Evolutionary conservation across 2,113 vertebrate species (phyloP).

Genomic region (Apaloderma vittatum): DNA sequence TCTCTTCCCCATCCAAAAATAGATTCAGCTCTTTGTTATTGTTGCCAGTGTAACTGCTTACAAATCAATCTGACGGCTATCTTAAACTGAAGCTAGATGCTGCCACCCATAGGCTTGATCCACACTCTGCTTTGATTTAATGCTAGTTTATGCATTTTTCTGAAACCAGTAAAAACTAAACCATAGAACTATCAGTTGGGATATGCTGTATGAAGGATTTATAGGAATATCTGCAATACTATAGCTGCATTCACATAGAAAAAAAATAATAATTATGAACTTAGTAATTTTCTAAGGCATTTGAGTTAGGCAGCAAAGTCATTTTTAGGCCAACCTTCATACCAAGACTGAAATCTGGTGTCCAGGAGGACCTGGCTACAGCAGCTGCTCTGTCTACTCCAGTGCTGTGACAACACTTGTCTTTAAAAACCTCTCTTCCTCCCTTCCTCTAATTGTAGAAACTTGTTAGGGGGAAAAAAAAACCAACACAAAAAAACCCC

Average conservation of each 20-base stretch:
- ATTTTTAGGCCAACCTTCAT: background rate
- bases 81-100: background rate
- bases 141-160: background rate
- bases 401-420: background rate
- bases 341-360: background rate
- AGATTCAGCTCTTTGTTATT: background rate
- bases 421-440: background rate
- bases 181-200: background rate
- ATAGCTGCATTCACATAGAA: no score
- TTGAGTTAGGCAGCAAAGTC: background rate
- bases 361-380: background rate
- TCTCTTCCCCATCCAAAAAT: background rate
- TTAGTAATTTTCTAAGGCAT: background rate
- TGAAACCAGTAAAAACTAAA: background rate
- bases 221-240: no score
- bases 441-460: background rate
- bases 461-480: no score
- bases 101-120: constrained; percentile 40
- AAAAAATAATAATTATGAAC: background rate
- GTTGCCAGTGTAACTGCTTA: background rate
- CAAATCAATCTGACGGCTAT: background rate
- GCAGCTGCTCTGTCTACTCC: background rate
- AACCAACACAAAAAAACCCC: background rate
- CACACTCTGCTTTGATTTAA: background rate
- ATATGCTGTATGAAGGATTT: background rate